phyloP scores from a whole-genome alignment of 2,113 vertebrate genomes.

The Paradisaea rubra region DNA sequence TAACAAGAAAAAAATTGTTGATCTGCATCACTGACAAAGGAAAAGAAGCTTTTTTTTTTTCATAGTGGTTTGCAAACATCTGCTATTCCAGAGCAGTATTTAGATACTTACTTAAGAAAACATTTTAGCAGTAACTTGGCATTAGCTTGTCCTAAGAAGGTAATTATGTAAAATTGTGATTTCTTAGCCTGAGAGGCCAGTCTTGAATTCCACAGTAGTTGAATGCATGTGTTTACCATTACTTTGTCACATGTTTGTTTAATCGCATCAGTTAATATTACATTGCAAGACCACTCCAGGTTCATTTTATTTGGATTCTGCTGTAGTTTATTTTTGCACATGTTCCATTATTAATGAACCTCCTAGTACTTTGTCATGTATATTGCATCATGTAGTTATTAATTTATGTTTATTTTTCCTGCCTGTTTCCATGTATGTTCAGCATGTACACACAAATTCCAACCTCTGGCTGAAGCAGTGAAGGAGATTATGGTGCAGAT shows the following conservation, averaged over 20 bases:
- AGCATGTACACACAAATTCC: neutral
- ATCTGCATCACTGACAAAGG: neutral
- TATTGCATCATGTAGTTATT: conserved; percentile 17
- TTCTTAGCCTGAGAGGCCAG: neutral
- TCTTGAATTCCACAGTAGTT: neutral
- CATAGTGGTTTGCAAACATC: neutral
- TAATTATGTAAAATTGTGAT: neutral
- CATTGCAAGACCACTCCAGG: neutral
- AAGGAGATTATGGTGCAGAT: neutral
- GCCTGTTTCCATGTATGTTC: neutral
- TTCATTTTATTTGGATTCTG: conserved; percentile 1
- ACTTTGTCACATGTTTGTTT: conserved; percentile 9
- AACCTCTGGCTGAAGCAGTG: neutral
- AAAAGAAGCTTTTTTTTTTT: neutral
- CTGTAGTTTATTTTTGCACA: conserved; percentile 24
- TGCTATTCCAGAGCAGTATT: neutral
- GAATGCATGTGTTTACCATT: neutral
- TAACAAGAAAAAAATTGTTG: neutral
- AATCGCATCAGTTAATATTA: conserved; percentile 11
- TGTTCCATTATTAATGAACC: conserved; percentile 21
- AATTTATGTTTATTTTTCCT: conserved; percentile 32
- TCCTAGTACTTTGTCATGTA: neutral
- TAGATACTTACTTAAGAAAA: neutral
- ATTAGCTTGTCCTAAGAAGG: neutral
- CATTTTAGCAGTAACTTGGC: neutral